Base-by-base conservation (phyloP, 2,113 vertebrate genomes). In the Hypocryptadius cinnamomeus region DNA sequence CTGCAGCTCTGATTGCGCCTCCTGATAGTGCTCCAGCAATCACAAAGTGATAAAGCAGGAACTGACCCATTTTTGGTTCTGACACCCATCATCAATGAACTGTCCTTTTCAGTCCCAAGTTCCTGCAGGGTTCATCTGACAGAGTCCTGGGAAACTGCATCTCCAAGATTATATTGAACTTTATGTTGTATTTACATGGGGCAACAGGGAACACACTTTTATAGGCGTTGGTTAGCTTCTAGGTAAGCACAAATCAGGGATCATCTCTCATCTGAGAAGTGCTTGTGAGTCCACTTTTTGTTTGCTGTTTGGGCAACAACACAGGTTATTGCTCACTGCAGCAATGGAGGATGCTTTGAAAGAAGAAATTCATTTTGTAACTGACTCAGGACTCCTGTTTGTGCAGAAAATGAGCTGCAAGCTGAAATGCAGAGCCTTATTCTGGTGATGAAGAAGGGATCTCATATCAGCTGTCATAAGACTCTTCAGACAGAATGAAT, bases 391-490 rank as follows among this genome's bases (percentile, higher is more conserved):
- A 44, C 35, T 82, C 92, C 79, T 54, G 39, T 81, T 90, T 44
- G n/a, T 80, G n/a, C 72, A 61, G 85, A 83, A 96, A 94, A 60
- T 78, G 64, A 93, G 93, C 69, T 93, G 94, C 93, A 92, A 87
- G 74, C 68, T 85, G 87, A 92, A 95, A 91, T 95, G 51, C 56
- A 85, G 71, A 91, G 59, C 60, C 40, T 65, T 48, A 65, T 81
- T 89, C 54, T 88, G 83, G 53, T 83, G 72, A n/a, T 54, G 82
- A 84, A 73, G 81, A 57, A 79, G 84, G 79, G 37, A 31, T 85
- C 81, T 94, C 17, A 3, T 85, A 59, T 91, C 70, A 85, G 71
- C 71, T 92, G 81, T 82, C 56, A 11, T 64, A 51, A 89, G 76
- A 33, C 64, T 85, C 44, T 68, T 74, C 54, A 74, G 64, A 79